phyloP scores from a whole-genome alignment of 2,113 vertebrate genomes.

The Archilochus colubris region DNA sequence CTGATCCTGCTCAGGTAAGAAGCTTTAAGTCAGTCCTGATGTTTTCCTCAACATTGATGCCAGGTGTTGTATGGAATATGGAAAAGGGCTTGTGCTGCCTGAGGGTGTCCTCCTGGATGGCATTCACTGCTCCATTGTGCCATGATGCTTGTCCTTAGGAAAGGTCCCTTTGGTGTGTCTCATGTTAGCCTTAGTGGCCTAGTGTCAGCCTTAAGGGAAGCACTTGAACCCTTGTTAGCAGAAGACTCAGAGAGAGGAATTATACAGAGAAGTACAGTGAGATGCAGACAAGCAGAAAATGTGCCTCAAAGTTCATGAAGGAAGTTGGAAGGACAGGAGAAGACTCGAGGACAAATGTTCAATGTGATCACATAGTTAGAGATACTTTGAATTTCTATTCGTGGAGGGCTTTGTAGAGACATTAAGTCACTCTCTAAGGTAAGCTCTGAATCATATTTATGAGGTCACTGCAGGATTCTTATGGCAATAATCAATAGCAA shows the following conservation, averaged over 20 bases:
- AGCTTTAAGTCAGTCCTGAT: not conserved
- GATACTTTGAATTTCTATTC: conserved; percentile 1
- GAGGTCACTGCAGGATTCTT: conserved; percentile 32
- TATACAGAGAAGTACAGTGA: not conserved
- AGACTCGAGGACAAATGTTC: not conserved
- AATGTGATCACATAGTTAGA: not conserved
- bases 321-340: not conserved
- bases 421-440: conserved; percentile 8
- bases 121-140: not conserved
- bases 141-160: not conserved
- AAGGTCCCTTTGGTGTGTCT: not conserved
- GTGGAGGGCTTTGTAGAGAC: not conserved
- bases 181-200: not conserved
- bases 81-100: not conserved
- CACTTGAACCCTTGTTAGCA: not conserved
- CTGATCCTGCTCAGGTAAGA: not conserved
- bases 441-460: conserved; percentile 44
- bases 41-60: not conserved
- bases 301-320: not conserved
- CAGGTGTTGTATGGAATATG: not conserved
- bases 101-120: not conserved
- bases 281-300: not conserved
- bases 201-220: not conserved
- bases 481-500: conserved; percentile 10
- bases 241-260: not conserved